Base-by-base conservation (phyloP, 2,797 vertebrate species). In the Tolypeutes matacus region DNA sequence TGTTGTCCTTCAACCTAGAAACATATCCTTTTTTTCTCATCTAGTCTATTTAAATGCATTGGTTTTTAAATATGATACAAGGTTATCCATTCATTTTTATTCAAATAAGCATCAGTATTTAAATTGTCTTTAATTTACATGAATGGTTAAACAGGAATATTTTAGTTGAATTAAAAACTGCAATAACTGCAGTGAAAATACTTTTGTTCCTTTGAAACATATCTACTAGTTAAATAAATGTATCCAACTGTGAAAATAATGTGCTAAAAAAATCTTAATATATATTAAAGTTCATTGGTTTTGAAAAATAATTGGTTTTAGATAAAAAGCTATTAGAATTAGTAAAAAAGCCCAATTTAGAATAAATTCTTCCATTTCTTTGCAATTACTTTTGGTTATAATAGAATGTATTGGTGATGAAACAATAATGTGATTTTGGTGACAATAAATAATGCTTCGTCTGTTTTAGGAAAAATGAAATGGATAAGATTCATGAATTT, bases 231-330 rank as follows among this genome's bases (percentile, higher is more conserved):
- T 97, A 85, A 96, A 94, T 95, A 85, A 96, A 93, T 76, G 39
- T 90, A 96, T 96, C n/a, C 94, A 72, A 84, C 49, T 94, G 29
- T 83, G 84, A 93, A 97, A 94, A 7, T 93, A 94, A 94, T 11
- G 0, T 84, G 69, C 96, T 97, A 97, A 97, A 97, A 97, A 5
- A 36, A 96, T 95, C 34, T 96, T 84, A 72, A 89, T 95, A 51
- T 75, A 91, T 76, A 96, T 82, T 94, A 75, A 94, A 97, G 31
- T 21, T 6, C 80, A 90, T 95, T 96, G n/a, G 29, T 96, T 97
- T 96, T 96, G 31, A 97, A 97, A 98, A 96, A 94, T 89, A 97
- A 92, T 96, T 97, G 29, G 25, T 10, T 95, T 93, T 92, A 82
- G 49, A 95, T 92, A 94, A 96, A 95, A 93, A 97, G 17, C 15